Evolutionary conservation across 2,113 vertebrate genomes (phyloP), one percentile per base, ranked within the genome.

Genomic region (Spilogale gracilis): DNA sequence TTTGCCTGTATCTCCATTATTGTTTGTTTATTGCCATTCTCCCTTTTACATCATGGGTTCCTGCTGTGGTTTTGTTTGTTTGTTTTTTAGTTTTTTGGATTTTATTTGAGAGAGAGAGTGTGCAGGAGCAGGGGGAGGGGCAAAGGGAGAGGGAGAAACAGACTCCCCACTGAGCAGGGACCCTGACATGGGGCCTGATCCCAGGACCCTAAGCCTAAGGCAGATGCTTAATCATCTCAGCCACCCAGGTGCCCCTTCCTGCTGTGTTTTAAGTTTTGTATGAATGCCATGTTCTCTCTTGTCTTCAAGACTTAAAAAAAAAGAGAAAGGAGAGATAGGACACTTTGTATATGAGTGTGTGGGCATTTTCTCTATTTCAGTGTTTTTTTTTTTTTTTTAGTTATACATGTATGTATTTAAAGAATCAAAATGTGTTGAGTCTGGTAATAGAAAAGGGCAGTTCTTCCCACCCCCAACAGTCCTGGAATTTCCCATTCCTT

Each of bases 381-480:
- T 79, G 43, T 23, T 69, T 89, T 91, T 3, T 54, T 52, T 61
- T 61, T 58, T 60, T 78, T 65, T 76, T 45, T 45, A 52, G 21
- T 85, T 82, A 69, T 56, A 73, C 3, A 48, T 54, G 27, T 67
- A n/a, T 71, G 6, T 65, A 71, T 82, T 97, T 87, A 88, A 96
- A 84, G 38, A 88, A 76, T 74, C 58, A 60, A 78, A 91, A 83
- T 76, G 10, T 87, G 9, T 81, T 91, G 27, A 89, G 50, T 89
- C n/a, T 84, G 89, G 11, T 83, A 80, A 80, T 91, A 52, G 50
- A 73, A 96, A 96, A 83, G 50, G 50, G 71, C 13, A 96, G 54
- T 79, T 93, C 27, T 93, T 93, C 27, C 83, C 25, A 80, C 9
- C 48, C 16, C 5, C 18, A 60, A 6, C 3, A 94, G 56, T 30